phyloP scores from a whole-genome alignment of 2,113 vertebrate genomes.

The Limanda limanda region DNA sequence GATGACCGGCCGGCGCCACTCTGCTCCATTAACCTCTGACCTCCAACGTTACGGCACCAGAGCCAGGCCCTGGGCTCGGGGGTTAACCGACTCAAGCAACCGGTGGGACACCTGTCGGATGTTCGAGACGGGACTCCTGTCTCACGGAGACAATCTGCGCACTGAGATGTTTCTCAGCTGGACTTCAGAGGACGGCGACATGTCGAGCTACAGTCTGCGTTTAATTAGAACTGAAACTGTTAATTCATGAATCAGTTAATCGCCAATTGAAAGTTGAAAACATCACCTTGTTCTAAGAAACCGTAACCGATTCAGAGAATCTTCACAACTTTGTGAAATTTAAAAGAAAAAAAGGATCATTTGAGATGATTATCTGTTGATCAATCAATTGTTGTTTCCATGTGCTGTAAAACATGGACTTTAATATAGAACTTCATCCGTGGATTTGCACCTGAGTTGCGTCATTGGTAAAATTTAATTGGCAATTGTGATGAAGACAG shows the following conservation, averaged over 20 bases:
- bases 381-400: no score
- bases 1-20: conserved; percentile 80
- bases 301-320: no score
- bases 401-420: no score
- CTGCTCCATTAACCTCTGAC: conserved; percentile 87
- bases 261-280: no score
- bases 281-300: no score
- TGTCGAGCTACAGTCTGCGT: not conserved
- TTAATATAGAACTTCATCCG: no score
- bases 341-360: no score
- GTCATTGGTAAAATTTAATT: no score
- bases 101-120: conserved; percentile 78
- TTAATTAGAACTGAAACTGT: not conserved
- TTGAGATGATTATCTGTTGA: no score
- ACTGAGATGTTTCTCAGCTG: conserved; percentile 39
- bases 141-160: conserved; percentile 50
- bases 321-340: no score
- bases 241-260: not conserved
- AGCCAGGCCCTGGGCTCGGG: conserved; percentile 67
- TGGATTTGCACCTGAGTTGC: no score
- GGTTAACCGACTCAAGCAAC: conserved; percentile 55
- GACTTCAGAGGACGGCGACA: not conserved
- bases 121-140: conserved; percentile 47
- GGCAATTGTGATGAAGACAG: no score
- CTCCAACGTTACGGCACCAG: conserved; percentile 68